Conservation (phyloP, 2,797 vertebrate genomes). For the Anguilla pacifica region DNA sequence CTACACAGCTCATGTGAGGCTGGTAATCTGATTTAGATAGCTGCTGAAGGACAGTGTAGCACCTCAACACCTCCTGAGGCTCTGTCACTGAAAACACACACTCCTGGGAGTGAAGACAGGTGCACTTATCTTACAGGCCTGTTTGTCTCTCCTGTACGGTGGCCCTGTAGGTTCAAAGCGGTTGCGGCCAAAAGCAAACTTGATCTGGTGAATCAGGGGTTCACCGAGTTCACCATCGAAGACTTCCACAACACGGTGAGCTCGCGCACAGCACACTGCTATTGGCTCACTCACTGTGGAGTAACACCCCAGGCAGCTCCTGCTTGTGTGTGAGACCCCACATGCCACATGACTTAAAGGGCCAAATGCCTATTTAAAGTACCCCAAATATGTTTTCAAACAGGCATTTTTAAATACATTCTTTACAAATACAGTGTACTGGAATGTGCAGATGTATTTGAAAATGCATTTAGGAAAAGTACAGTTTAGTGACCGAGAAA, state of each 20-base stretch:
- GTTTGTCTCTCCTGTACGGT: slow-evolving; percentile 24
- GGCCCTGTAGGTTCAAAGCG: slow-evolving; percentile 83
- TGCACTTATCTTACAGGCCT: not conserved
- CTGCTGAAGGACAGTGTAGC: not conserved
- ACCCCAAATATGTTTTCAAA: not conserved
- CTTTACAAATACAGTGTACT: too few relatives aligned
- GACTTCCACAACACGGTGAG: slow-evolving; percentile 94
- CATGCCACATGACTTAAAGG: not conserved
- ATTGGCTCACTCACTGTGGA: not conserved
- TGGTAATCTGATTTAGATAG: not conserved
- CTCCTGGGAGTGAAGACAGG: not conserved
- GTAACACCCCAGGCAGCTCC: not conserved
- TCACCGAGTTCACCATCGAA: slow-evolving; percentile 94
- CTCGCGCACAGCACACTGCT: slow-evolving; percentile 17
- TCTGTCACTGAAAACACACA: not conserved
- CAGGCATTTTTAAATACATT: not conserved
- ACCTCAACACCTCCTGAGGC: not conserved
- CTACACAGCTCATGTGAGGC: not conserved
- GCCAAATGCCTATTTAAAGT: not conserved
- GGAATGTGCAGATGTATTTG: too few relatives aligned
- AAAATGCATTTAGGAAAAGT: too few relatives aligned
- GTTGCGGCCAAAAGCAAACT: slow-evolving; percentile 90
- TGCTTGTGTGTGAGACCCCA: not conserved
- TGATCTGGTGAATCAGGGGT: slow-evolving; percentile 88
- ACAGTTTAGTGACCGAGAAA: too few relatives aligned